Evolutionary conservation across 2,888 invertebrate genomes (phyloP).

Genomic region (Andrena chrysosceles): DNA sequence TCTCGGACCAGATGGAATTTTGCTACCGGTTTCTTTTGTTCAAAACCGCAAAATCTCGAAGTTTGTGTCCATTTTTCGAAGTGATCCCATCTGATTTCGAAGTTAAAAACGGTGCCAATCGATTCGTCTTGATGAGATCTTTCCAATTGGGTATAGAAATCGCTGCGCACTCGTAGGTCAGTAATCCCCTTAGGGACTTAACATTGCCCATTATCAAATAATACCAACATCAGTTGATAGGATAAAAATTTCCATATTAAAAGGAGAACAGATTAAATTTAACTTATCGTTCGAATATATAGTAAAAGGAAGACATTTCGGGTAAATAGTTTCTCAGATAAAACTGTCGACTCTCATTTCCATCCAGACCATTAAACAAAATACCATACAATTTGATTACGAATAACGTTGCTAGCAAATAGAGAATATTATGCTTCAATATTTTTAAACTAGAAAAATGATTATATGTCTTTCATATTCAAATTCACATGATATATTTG

Average conservation of each 20-base stretch:
- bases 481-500: conserved; percentile 26
- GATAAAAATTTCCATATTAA: conserved; percentile 10
- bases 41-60: no score
- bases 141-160: no score
- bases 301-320: conserved; percentile 36
- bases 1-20: no score
- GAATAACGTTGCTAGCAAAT: conserved; percentile 23
- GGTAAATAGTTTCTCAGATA: conserved; percentile 12
- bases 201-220: conserved; percentile 19
- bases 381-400: conserved; percentile 12
- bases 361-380: conserved; percentile 18
- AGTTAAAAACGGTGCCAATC: no score
- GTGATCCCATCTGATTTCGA: no score
- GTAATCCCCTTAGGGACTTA: no score
- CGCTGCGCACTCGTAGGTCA: no score
- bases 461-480: background rate
- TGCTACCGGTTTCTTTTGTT: no score
- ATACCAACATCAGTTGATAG: background rate
- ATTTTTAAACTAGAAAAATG: conserved; percentile 15
- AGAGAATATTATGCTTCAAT: conserved; percentile 8
- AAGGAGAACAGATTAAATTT: conserved; percentile 16
- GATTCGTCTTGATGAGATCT: no score
- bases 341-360: conserved; percentile 8
- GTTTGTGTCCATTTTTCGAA: no score
- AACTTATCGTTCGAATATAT: conserved; percentile 12